Percentiles rank a stretch among this genome's conserved stretches.
These are phyloP conservation scores for Melozone crissalis DNA, from an alignment of 2,113 vertebrate genomes.

Conservation along the genomic window DNA sequence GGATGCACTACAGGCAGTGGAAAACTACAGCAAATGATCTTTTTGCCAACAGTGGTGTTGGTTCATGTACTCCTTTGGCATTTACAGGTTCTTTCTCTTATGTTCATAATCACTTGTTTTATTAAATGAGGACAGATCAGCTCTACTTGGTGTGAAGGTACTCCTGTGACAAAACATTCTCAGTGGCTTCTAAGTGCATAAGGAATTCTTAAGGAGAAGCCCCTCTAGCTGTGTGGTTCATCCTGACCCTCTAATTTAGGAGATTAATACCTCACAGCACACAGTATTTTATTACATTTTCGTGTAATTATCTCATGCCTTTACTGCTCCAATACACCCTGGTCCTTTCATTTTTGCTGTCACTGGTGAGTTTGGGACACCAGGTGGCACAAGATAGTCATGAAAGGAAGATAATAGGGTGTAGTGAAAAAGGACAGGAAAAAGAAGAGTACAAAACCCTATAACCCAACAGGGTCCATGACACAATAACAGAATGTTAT, in stretches of 20 bases:
- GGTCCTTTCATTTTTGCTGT: background rate
- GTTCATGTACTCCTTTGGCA: background rate
- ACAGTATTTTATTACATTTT: background rate
- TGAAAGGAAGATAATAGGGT: background rate
- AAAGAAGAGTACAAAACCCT: background rate
- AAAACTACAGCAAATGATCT: background rate
- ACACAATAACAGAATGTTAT: background rate
- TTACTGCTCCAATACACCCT: background rate
- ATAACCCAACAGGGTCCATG: background rate
- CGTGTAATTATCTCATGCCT: background rate
- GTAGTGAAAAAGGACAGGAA: background rate
- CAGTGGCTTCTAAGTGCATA: background rate
- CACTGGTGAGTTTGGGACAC: background rate
- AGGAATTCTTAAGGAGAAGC: background rate
- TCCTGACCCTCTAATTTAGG: background rate
- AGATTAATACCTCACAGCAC: background rate
- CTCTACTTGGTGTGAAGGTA: background rate
- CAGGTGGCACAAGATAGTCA: background rate
- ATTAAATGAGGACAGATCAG: background rate
- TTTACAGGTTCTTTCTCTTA: background rate
- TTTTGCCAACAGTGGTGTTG: background rate
- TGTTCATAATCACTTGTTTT: background rate
- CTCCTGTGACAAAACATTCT: background rate
- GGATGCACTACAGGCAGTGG: background rate
- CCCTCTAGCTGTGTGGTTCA: background rate